Percentiles rank a stretch among this genome's conserved stretches.
Conservation (phyloP, 2,888 invertebrate genomes). For the Syrphus vitripennis region DNA sequence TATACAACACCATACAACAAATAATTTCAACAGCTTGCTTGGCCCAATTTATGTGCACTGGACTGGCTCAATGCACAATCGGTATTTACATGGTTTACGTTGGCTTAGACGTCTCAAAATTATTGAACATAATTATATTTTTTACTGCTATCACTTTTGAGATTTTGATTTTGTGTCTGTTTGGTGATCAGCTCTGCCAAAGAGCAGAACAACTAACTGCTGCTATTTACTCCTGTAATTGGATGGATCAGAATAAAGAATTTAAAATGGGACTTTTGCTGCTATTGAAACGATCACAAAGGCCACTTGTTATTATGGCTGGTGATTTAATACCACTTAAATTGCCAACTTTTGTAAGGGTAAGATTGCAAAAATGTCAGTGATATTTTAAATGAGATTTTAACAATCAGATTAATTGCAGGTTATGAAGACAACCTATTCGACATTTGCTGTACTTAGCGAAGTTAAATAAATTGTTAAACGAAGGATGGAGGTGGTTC, state of each 20-base stretch:
- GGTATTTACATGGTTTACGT: slow-evolving; percentile 80
- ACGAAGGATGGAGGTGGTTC: no score
- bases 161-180: slow-evolving; percentile 82
- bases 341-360: slow-evolving; percentile 82
- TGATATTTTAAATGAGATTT: background rate
- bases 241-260: slow-evolving; percentile 82
- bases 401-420: slow-evolving; percentile 57
- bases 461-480: slow-evolving; percentile 62
- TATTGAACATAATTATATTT: slow-evolving; percentile 68
- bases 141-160: slow-evolving; percentile 82
- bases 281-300: slow-evolving; percentile 82
- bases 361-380: slow-evolving; percentile 72
- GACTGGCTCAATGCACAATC: slow-evolving; percentile 77
- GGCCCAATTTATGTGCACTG: slow-evolving; percentile 82
- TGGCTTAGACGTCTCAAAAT: slow-evolving; percentile 51
- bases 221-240: slow-evolving; percentile 82
- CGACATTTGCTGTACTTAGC: slow-evolving; percentile 75
- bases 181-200: slow-evolving; percentile 81
- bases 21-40: slow-evolving; percentile 82
- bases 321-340: slow-evolving; percentile 82
- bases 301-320: slow-evolving; percentile 82
- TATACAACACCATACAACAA: slow-evolving; percentile 81
- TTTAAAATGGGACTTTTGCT: slow-evolving; percentile 81
- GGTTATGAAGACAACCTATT: slow-evolving; percentile 76
- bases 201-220: slow-evolving; percentile 81